Base-by-base conservation (phyloP, 2,888 invertebrate genomes). In the Bombylius major region DNA sequence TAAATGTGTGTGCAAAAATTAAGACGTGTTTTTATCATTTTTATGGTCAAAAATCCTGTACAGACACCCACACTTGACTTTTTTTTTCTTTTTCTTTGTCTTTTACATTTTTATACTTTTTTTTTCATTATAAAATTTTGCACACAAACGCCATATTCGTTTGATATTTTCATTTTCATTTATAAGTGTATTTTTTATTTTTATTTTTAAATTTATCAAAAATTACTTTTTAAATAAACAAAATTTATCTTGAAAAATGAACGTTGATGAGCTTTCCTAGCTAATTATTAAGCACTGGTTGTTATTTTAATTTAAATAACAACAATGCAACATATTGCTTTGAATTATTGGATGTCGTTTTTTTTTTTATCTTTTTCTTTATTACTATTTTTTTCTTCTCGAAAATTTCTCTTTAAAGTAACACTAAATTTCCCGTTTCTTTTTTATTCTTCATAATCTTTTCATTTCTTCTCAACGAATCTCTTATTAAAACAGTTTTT, bases 21-120 rank as follows among this genome's bases (percentile, higher is more conserved):
- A 7, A 39, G 11, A 39, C 23, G 23, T 23, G 23, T 23, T 23
- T n/a, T 14, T 51, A n/a, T 11, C 12, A 52, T 53, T 47, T 34
- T 47, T n/a, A 63, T 65, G 64, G 64, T 65, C 64, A 65, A 65
- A 65, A 63, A 65, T 65, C 63, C 64, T 65, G 64, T 64, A 60
- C 59, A 57, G 47, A 47, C 60, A 59, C 61, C 63, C 61, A 60
- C 61, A 63, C 62, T 62, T 61, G 58, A 50, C 51, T 52, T 59
- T 56, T 53, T 50, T 58, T 56, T 54, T 57, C 47, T 55, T 54
- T 57, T 59, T 57, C 36, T 36, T 36, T 36, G 36, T 36, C 9
- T 36, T 9, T 4, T 36, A 8, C 36, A 8, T 36, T 54, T 49
- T 51, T 51, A 51, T 54, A 50, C 54, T 57, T 56, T 60, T 57